Percentiles rank a stretch among this genome's conserved stretches.
These are phyloP conservation scores for Argyresthia goedartella DNA, from an alignment of 2,888 invertebrate species.

Conservation along the genomic window DNA sequence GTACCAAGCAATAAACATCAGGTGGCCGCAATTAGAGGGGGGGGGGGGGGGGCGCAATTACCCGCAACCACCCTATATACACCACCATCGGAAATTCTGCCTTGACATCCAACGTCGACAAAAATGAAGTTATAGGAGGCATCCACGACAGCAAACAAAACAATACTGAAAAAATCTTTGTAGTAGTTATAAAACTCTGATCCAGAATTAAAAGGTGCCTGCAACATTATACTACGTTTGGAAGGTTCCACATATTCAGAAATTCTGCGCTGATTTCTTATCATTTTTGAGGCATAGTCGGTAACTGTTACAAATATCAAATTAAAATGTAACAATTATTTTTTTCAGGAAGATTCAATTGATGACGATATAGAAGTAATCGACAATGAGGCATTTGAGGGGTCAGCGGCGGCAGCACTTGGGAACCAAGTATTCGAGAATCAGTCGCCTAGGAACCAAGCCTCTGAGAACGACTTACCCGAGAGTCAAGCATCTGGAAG, in stretches of 20 bases:
- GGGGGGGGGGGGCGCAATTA: too few relatives aligned
- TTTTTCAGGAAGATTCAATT: neutral
- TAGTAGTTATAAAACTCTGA: slow-evolving; percentile 6
- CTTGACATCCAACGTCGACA: slow-evolving; percentile 5
- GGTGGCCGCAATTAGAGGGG: too few relatives aligned
- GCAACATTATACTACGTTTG: slow-evolving; percentile 9
- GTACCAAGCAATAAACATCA: too few relatives aligned
- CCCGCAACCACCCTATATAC: too few relatives aligned
- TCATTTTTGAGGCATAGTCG: slow-evolving; percentile 7
- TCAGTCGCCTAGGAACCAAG: too few relatives aligned
- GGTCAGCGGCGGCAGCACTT: neutral
- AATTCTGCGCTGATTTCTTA: slow-evolving; percentile 1
- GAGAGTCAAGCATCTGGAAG: too few relatives aligned
- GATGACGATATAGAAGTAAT: neutral
- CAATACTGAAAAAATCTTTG: slow-evolving; percentile 2
- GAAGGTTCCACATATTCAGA: slow-evolving; percentile 13
- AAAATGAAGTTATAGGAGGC: slow-evolving; percentile 5
- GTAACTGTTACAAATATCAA: slow-evolving; percentile 8
- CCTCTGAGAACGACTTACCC: too few relatives aligned
- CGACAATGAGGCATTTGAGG: neutral
- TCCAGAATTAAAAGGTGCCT: slow-evolving; percentile 11
- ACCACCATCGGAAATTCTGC: neutral
- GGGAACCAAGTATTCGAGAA: neutral
- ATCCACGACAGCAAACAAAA: slow-evolving; percentile 5
- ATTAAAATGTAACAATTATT: neutral